Conservation (phyloP, 64 coral and sea anemone genomes). For the Pocillopora damicornis region DNA sequence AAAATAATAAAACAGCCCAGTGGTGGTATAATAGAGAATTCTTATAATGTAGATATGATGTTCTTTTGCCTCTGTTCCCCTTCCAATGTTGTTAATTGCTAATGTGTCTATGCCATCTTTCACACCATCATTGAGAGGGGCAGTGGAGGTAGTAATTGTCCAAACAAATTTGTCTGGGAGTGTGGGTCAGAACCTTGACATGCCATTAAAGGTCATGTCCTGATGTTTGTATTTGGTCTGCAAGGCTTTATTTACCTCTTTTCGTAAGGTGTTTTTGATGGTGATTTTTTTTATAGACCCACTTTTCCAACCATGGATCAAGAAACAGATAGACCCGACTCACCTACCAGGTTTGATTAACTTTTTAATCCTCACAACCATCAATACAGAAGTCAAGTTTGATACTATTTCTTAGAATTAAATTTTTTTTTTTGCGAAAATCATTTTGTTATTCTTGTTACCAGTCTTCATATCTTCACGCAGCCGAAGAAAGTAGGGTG, state of each 20-base stretch:
- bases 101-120: background rate
- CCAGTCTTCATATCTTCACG: too few relatives aligned
- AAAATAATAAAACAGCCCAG: background rate
- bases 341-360: conserved; percentile 57
- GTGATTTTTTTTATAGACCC: conserved; percentile 42
- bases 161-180: too few relatives aligned
- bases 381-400: background rate
- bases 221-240: too few relatives aligned
- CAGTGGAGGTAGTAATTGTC: too few relatives aligned
- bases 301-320: conserved; percentile 52
- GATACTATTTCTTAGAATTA: background rate
- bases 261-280: background rate
- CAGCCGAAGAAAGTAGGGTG: too few relatives aligned
- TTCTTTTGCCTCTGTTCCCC: too few relatives aligned
- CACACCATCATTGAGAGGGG: too few relatives aligned
- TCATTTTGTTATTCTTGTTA: background rate
- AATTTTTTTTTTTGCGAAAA: background rate
- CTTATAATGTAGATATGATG: too few relatives aligned
- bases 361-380: background rate
- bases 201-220: too few relatives aligned
- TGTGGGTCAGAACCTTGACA: too few relatives aligned
- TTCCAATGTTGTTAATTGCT: background rate
- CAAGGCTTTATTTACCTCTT: too few relatives aligned
- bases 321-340: conserved; percentile 67
- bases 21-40: too few relatives aligned